Conservation (phyloP, 64 coral and sea anemone genomes). For the Dendrophyllia cribrosa region DNA sequence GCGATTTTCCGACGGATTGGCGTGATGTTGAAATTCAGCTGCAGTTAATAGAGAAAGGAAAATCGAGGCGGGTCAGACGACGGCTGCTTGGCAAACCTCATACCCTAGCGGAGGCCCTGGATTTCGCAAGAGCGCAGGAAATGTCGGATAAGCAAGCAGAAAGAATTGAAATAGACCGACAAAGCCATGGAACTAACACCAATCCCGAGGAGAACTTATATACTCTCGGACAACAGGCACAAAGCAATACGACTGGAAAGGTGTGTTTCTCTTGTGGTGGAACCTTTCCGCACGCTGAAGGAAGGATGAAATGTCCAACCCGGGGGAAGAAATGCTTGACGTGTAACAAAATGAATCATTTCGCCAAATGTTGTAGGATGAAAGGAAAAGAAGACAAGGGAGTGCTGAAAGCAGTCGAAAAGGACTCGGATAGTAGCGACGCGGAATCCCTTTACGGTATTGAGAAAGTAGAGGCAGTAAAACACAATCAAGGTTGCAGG, state of each 20-base stretch:
- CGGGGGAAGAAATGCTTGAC: conserved; percentile 29
- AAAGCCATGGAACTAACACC: background rate
- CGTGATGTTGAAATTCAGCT: conserved; percentile 3
- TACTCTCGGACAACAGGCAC: background rate
- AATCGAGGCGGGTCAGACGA: conserved; percentile 16
- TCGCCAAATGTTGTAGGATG: conserved; percentile 12
- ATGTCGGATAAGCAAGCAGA: background rate
- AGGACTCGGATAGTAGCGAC: conserved; percentile 26
- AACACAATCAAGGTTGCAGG: background rate
- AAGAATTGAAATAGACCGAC: conserved; percentile 36
- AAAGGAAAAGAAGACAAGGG: conserved; percentile 10
- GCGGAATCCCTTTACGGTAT: background rate
- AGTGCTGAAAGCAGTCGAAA: background rate
- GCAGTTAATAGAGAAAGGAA: conserved; percentile 30
- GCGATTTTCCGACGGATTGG: conserved; percentile 13
- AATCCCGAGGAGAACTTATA: background rate
- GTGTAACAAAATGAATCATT: conserved; percentile 21
- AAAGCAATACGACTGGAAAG: conserved; percentile 5
- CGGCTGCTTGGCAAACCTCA: conserved; percentile 5
- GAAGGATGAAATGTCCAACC: conserved; percentile 12
- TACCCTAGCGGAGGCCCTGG: background rate
- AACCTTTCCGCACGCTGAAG: conserved; percentile 9
- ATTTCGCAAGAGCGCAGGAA: conserved; percentile 40
- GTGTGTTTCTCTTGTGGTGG: conserved; percentile 30
- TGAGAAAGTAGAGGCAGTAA: background rate